Conservation (phyloP, 1,140 invertebrate species). For the Physella acuta region DNA sequence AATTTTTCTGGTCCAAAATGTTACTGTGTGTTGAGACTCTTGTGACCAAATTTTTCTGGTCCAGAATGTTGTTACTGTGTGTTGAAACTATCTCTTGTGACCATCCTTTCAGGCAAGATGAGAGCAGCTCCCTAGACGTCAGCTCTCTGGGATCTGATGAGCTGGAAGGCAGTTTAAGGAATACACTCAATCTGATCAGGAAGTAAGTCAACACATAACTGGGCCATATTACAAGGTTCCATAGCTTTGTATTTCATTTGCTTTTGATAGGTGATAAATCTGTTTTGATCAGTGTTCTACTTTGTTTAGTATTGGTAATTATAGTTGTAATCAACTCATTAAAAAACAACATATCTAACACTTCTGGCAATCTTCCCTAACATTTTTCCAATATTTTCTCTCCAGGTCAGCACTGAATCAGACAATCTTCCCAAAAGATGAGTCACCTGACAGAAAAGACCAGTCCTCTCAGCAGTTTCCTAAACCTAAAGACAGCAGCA, state of each 20-base stretch:
- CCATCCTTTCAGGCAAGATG: slow-evolving; percentile 32
- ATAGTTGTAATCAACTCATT: not conserved
- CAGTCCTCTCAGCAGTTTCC: slow-evolving; percentile 11
- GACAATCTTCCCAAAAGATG: slow-evolving; percentile 18
- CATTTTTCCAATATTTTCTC: not conserved
- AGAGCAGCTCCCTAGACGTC: slow-evolving; percentile 49
- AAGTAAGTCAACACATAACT: slow-evolving; percentile 33
- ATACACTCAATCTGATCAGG: slow-evolving; percentile 33
- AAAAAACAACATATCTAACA: too few species aligned
- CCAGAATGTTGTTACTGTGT: not conserved
- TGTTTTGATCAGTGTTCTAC: too few species aligned
- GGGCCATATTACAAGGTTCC: too few species aligned
- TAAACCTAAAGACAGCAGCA: slow-evolving; percentile 2
- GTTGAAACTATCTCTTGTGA: slow-evolving; percentile 3
- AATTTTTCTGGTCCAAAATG: too few species aligned
- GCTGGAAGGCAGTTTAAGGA: slow-evolving; percentile 35
- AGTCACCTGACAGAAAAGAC: slow-evolving; percentile 1
- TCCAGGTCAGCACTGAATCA: slow-evolving; percentile 18
- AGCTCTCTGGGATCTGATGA: slow-evolving; percentile 50
- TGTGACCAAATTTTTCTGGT: not conserved
- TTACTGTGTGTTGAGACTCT: not conserved
- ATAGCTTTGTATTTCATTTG: too few species aligned
- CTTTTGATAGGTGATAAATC: too few species aligned
- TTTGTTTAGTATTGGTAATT: not conserved
- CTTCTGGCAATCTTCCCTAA: too few species aligned